Evolutionary conservation across 2,888 invertebrate species (phyloP).

Genomic region (Drosophila rubida): DNA sequence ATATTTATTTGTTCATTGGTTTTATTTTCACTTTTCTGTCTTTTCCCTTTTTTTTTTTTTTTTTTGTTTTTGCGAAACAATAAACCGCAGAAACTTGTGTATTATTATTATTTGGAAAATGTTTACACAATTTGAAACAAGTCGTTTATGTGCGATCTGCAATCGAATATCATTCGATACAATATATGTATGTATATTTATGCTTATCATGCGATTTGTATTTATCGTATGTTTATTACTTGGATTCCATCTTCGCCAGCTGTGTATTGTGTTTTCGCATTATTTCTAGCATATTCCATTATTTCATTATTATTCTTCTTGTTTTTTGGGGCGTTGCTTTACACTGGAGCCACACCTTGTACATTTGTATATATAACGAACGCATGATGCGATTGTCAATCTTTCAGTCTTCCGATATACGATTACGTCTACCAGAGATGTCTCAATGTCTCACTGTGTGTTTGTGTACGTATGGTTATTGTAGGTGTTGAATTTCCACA

Average conservation of each 20-base stretch:
- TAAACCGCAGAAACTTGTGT: slow-evolving; percentile 13
- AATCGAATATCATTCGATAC: slow-evolving; percentile 44
- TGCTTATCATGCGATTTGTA: slow-evolving; percentile 21
- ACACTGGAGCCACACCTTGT: slow-evolving; percentile 38
- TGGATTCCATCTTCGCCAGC: slow-evolving; percentile 8
- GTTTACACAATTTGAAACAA: slow-evolving; percentile 52
- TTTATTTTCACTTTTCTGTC: not conserved
- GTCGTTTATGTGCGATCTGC: slow-evolving; percentile 13
- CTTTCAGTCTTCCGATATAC: slow-evolving; percentile 28
- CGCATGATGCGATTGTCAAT: slow-evolving; percentile 49
- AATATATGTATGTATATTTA: not conserved
- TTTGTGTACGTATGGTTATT: slow-evolving; percentile 16
- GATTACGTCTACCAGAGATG: slow-evolving; percentile 9
- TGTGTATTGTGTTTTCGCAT: not conserved
- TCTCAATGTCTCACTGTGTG: not conserved
- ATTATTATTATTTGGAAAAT: slow-evolving; percentile 44
- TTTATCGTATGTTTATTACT: slow-evolving; percentile 3
- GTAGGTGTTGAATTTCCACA: slow-evolving; percentile 52
- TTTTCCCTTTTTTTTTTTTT: not conserved
- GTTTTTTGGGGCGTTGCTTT: slow-evolving; percentile 16
- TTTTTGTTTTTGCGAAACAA: slow-evolving; percentile 29
- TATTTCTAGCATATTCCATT: slow-evolving; percentile 15
- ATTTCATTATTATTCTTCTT: slow-evolving; percentile 27
- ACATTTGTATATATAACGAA: slow-evolving; percentile 25
- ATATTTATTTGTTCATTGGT: not conserved